These are phyloP conservation scores for Meandrina meandrites DNA, from an alignment of 92 coral and sea anemone genomes.

Conservation along the genomic window DNA sequence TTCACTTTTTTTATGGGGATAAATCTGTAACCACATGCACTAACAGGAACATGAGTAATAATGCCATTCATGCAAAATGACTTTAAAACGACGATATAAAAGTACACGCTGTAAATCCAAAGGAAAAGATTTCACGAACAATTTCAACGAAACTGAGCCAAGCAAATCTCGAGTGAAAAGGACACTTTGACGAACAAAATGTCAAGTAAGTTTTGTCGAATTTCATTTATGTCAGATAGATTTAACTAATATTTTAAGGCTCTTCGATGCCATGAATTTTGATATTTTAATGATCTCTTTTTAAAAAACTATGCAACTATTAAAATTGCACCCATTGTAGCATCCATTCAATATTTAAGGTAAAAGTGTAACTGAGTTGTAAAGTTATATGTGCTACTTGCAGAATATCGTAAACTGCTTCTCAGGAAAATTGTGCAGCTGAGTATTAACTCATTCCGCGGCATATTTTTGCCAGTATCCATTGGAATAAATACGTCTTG, in stretches of 20 bases:
- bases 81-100: not conserved
- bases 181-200: not conserved
- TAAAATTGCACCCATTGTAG: not conserved
- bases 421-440: too few species aligned
- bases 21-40: not conserved
- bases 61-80: not conserved
- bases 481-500: too few species aligned
- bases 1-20: not conserved
- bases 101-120: not conserved
- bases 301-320: too few species aligned
- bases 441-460: too few species aligned
- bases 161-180: not conserved
- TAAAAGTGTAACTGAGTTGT: too few species aligned
- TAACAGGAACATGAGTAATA: constrained; percentile 7
- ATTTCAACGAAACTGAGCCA: not conserved
- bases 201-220: not conserved
- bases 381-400: too few species aligned
- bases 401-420: too few species aligned
- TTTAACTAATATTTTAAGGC: not conserved
- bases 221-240: too few species aligned
- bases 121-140: not conserved
- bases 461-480: too few species aligned
- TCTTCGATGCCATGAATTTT: not conserved
- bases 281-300: too few species aligned
- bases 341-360: not conserved